These are phyloP conservation scores for Mamestra brassicae DNA, from an alignment of 2,888 invertebrate species.

Conservation along the genomic window DNA sequence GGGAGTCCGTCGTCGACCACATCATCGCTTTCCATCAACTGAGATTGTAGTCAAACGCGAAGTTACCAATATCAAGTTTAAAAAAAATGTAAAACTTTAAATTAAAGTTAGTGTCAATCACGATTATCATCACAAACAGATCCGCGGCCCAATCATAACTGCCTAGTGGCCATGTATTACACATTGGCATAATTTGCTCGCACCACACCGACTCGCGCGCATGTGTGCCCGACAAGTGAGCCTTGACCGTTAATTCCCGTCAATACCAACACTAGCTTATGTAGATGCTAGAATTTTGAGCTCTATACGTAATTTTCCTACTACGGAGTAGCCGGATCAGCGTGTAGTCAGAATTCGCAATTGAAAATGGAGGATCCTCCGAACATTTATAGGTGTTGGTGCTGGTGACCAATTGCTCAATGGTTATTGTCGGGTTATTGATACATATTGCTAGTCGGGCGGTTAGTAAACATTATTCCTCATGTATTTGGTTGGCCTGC, in stretches of 20 bases:
- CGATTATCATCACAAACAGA: conserved; percentile 20
- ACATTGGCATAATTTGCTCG: conserved; percentile 54
- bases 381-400: too few species aligned
- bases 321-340: too few species aligned
- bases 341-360: too few species aligned
- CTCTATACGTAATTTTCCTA: conserved; percentile 10
- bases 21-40: too few species aligned
- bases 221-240: conserved; percentile 62
- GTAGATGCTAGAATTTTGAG: conserved; percentile 51
- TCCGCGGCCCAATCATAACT: conserved; percentile 33
- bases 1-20: too few species aligned
- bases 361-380: too few species aligned
- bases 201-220: conserved; percentile 29
- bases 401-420: too few species aligned
- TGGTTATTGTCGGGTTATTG: too few species aligned
- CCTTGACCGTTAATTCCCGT: conserved; percentile 79
- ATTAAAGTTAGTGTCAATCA: background rate
- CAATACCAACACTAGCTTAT: conserved; percentile 62
- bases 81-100: background rate
- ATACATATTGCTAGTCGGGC: too few species aligned
- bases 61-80: background rate
- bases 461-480: too few species aligned
- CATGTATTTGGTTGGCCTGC: too few species aligned
- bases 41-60: too few species aligned
- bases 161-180: conserved; percentile 41